Base-by-base conservation (phyloP, 2,797 vertebrate species). In the Molossus molossus region DNA sequence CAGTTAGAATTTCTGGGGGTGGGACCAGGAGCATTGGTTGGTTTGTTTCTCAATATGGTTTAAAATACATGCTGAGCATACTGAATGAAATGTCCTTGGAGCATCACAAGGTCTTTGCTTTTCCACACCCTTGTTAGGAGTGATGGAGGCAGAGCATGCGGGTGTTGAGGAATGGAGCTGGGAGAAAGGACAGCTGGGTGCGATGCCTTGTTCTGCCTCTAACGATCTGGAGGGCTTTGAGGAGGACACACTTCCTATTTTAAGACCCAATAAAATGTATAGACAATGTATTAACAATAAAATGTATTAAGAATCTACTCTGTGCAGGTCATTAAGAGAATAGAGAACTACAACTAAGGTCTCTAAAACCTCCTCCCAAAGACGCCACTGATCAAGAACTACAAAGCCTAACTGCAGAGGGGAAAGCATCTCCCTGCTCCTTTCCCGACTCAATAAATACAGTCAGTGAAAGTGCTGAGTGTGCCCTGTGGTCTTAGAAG, bases 1-100 rank as follows among this genome's bases (percentile, higher is more conserved):
- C 77, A 93, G 81, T 67, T 70, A 62, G 48, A 94, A 77, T 90
- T 96, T 87, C 83, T 88, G 45, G 53, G 64, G 64, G 33, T 79
- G 50, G 70, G 70, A n/a, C 13, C 86, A 45, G n/a, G 92, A 67
- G 50, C 72, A 55, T 14, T 89, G 33, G 3, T 48, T 84, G 13
- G n/a, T 64, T 57, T 64, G 18, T 92, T 72, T 83, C 87, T 64
- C 13, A 62, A 45, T 62, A 18, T 17, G 12, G 33, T 76, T 93
- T 89, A 77, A 94, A 94, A 48, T 27, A 67, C 64, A 72, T 67
- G 62, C 45, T 80, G 27, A 33, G 53, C 45, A 93, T 0, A 64
- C 18, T 17, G 21, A 94, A 25, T 53, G 10, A 75, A 90, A 45
- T 64, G 60, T 25, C 48, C 82, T 80, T 76, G 10, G 48, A n/a